phyloP scores from a whole-genome alignment of 2,113 vertebrate genomes.

The Gymnocephalus cernua region DNA sequence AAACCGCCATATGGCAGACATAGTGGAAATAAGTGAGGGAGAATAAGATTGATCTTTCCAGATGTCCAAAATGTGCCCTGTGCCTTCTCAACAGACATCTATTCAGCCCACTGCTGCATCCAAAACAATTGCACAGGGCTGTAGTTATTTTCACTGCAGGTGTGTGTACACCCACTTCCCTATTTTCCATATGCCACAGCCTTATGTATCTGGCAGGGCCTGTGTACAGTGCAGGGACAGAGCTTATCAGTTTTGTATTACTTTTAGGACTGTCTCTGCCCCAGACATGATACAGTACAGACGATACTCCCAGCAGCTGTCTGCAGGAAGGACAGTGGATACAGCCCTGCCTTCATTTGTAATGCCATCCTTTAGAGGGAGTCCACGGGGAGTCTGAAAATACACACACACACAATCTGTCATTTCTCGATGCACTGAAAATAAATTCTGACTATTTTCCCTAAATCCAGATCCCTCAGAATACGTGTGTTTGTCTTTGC shows the following conservation, averaged over 20 bases:
- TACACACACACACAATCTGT: slow-evolving; percentile 35
- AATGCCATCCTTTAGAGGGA: slow-evolving; percentile 58
- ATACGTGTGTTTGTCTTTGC: slow-evolving; percentile 35
- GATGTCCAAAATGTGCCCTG: slow-evolving; percentile 46
- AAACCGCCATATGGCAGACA: neutral
- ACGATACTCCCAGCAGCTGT: slow-evolving; percentile 63
- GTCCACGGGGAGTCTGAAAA: slow-evolving; percentile 33
- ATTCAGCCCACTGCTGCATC: slow-evolving; percentile 38
- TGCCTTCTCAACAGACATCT: slow-evolving; percentile 33
- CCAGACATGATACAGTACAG: slow-evolving; percentile 51
- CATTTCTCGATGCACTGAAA: slow-evolving; percentile 54
- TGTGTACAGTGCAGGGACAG: slow-evolving; percentile 39
- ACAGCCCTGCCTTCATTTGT: slow-evolving; percentile 57
- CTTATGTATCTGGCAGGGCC: slow-evolving; percentile 47
- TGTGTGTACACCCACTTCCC: slow-evolving; percentile 34
- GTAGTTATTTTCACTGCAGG: slow-evolving; percentile 48
- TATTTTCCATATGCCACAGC: slow-evolving; percentile 54
- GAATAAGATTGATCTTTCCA: slow-evolving; percentile 19
- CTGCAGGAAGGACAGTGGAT: slow-evolving; percentile 65
- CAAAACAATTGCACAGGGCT: slow-evolving; percentile 36
- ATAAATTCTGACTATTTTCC: slow-evolving; percentile 39
- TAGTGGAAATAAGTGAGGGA: neutral
- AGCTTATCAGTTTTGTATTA: slow-evolving; percentile 58
- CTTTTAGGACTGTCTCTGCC: slow-evolving; percentile 48
- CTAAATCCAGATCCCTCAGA: slow-evolving; percentile 50